A percentile compares a stretch with the other conserved stretches of the same genome.
phyloP scores from a whole-genome alignment of 1,140 invertebrate species.

The Euschistus heros region DNA sequence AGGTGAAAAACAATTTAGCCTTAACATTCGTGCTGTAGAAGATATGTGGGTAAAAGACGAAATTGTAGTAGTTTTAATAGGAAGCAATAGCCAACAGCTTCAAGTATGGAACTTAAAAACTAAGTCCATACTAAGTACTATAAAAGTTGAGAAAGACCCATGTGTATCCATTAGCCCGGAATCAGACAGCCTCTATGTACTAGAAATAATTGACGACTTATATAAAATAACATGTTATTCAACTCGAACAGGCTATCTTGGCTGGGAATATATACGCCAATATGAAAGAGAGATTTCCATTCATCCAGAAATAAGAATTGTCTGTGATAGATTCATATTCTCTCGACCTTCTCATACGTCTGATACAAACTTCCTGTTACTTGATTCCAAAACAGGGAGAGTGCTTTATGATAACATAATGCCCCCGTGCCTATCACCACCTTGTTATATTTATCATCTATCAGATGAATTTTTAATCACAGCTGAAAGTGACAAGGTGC shows the following conservation, averaged over 20 bases:
- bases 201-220: not conserved
- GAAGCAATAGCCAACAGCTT: not conserved
- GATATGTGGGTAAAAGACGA: conserved; percentile 2
- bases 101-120: not conserved
- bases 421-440: not conserved
- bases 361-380: not conserved
- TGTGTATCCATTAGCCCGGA: not conserved
- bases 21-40: not conserved
- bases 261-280: not conserved
- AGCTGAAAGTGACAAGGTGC: not conserved
- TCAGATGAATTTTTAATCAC: conserved; percentile 9
- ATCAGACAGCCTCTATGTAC: not conserved
- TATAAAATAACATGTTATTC: not conserved
- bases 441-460: conserved; percentile 1
- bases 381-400: not conserved
- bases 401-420: not conserved
- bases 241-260: not conserved
- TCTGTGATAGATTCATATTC: not conserved
- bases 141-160: not conserved
- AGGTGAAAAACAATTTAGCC: not conserved
- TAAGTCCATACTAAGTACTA: not conserved
- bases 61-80: not conserved
- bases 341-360: conserved; percentile 1
- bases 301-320: not conserved
- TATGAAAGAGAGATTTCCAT: not conserved